These are phyloP conservation scores for Miichthys miiuy DNA, from an alignment of 2,797 vertebrate species.

Conservation along the genomic window DNA sequence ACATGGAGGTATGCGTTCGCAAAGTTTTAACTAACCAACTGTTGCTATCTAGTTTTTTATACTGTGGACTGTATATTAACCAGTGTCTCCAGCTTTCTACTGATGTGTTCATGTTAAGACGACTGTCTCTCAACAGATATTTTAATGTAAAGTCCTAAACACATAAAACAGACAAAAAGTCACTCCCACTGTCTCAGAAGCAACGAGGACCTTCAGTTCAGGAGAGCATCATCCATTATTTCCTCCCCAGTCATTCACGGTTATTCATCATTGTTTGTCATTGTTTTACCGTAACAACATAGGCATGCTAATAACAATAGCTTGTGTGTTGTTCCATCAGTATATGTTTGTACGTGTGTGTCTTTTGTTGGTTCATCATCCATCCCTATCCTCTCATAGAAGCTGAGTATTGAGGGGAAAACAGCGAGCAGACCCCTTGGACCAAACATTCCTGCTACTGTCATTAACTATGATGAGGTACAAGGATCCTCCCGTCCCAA, in stretches of 20 bases:
- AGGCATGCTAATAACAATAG: slow-evolving; percentile 54
- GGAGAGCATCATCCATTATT: slow-evolving; percentile 22
- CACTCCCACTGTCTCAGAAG: not conserved
- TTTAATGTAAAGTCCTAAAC: not conserved
- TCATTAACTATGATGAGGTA: slow-evolving; percentile 89
- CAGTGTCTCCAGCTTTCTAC: slow-evolving; percentile 7
- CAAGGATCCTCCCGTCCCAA: slow-evolving; percentile 70
- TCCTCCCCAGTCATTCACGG: slow-evolving; percentile 28
- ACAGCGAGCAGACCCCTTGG: slow-evolving; percentile 83
- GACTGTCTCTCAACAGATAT: not conserved
- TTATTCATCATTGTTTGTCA: slow-evolving; percentile 32
- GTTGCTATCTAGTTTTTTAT: slow-evolving; percentile 16
- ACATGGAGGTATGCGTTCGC: slow-evolving; percentile 17
- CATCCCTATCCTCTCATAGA: slow-evolving; percentile 85
- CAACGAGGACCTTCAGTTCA: slow-evolving; percentile 22
- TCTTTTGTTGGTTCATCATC: slow-evolving; percentile 74
- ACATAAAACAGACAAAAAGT: slow-evolving; percentile 4
- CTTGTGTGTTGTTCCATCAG: slow-evolving; percentile 57
- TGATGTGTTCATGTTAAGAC: not conserved
- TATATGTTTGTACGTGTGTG: slow-evolving; percentile 65
- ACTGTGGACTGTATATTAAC: slow-evolving; percentile 22
- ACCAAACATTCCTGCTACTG: slow-evolving; percentile 85
- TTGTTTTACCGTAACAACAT: slow-evolving; percentile 33
- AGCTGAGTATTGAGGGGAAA: slow-evolving; percentile 83
- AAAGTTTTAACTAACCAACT: slow-evolving; percentile 29